Base-by-base conservation (phyloP, 2,113 vertebrate species). In the Haplochromis burtoni region DNA sequence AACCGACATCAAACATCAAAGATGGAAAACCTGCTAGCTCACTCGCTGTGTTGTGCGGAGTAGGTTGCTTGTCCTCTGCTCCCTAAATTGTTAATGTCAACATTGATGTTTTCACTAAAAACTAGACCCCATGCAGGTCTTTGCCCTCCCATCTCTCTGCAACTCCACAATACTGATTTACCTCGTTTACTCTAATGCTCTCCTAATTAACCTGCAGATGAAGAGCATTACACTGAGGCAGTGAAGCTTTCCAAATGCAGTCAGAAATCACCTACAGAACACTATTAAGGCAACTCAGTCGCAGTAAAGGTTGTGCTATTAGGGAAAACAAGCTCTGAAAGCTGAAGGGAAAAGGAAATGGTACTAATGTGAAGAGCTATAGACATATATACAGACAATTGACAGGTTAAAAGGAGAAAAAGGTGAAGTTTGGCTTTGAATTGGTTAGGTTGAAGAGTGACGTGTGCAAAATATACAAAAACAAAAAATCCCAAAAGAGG, bases 151-250 rank as follows among this genome's bases (percentile, higher is more conserved):
- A 21, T 17, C 86, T 82, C 73, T 33, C 35, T 24, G 45, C 42
- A 42, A 83, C 53, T 83, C 53, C 51, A 81, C 61, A 45, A 6
- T 49, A 79, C 89, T 90, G 87, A 93, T 59, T 89, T 57, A 90
- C 83, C 81, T 88, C 61, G 40, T 88, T 92, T 84, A 59, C 78
- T 81, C 42, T 80, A 89, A 87, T 63, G 29, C 40, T 80, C 61
- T 84, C 59, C 82, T 86, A 88, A 94, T 92, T 90, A 85, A 93
- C 88, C 86, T 86, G 82, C 63, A 87, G 85, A 90, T 87, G 55
- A 78, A 91, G 54, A 51, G 61, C 59, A 85, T 89, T 85, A 81
- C 78, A 55, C 63, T 2, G 14, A 83, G 31, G 85, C 80, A 66
- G 45, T 53, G 17, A 68, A 61, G 80, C 76, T 88, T 86, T 83